These are phyloP conservation scores for Xenopus petersii DNA, from an alignment of 2,797 vertebrate species.

Conservation along the genomic window DNA sequence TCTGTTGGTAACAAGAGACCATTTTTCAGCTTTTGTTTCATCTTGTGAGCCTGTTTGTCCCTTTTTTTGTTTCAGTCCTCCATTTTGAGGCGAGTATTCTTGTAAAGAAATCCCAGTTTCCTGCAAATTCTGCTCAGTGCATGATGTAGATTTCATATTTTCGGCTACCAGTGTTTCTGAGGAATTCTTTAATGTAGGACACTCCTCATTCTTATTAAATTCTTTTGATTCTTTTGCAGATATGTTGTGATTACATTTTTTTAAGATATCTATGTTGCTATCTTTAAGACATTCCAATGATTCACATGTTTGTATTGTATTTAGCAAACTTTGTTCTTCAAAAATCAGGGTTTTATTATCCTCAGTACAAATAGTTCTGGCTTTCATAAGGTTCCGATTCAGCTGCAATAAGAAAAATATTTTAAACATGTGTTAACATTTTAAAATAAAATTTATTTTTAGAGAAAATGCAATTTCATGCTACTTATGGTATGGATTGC, in stretches of 20 bases:
- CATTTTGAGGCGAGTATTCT: conserved; percentile 44
- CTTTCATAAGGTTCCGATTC: conserved; percentile 62
- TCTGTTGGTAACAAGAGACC: conserved; percentile 51
- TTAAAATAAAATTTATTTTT: neutral
- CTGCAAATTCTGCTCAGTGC: conserved; percentile 37
- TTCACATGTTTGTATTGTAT: conserved; percentile 55
- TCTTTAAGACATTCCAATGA: conserved; percentile 52
- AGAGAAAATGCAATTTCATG: conserved; percentile 19
- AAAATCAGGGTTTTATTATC: conserved; percentile 59
- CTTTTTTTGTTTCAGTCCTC: conserved; percentile 38
- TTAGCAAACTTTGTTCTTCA: conserved; percentile 54
- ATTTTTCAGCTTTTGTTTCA: conserved; percentile 49
- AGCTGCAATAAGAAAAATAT: conserved; percentile 62
- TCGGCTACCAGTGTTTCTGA: conserved; percentile 50
- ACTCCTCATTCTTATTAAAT: conserved; percentile 50
- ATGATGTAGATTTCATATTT: conserved; percentile 45
- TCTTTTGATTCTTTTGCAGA: conserved; percentile 52
- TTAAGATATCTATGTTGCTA: conserved; percentile 50
- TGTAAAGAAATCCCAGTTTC: conserved; percentile 12
- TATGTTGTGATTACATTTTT: conserved; percentile 53
- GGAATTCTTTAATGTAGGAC: conserved; percentile 49
- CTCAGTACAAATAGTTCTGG: conserved; percentile 59
- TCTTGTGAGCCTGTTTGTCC: conserved; percentile 44
- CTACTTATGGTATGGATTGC: conserved; percentile 52
- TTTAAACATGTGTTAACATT: neutral